Evolutionary conservation across 2,797 vertebrate genomes (phyloP).

Genomic region (Falco novaeseelandiae): DNA sequence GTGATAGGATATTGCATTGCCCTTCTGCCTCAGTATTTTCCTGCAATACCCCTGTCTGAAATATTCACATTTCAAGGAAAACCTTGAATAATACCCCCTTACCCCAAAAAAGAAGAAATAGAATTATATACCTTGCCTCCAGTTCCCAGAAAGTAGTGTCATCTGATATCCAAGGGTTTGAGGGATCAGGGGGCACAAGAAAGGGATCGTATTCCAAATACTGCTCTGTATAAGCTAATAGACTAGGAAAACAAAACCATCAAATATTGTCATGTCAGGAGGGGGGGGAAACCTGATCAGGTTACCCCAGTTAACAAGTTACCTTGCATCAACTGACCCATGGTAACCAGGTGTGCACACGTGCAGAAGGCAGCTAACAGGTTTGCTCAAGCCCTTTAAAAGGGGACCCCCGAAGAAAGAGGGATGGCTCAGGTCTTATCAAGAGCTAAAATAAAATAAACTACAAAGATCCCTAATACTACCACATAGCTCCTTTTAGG

Average conservation of each 20-base stretch:
- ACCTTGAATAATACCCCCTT: neutral
- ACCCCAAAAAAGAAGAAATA: neutral
- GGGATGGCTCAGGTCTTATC: neutral
- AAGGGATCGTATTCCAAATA: conserved; percentile 98
- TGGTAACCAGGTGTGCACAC: neutral
- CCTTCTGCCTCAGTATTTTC: neutral
- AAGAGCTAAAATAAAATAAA: neutral
- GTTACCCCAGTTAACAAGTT: neutral
- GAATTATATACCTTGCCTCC: conserved; percentile 85
- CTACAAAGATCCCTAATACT: neutral
- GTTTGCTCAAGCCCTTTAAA: neutral
- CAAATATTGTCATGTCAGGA: neutral
- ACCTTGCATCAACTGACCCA: neutral
- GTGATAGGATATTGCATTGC: neutral
- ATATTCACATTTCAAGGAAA: neutral
- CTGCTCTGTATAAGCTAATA: conserved; percentile 93
- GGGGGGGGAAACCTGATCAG: neutral
- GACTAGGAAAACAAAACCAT: conserved; percentile 77
- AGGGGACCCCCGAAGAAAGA: neutral
- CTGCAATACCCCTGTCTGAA: neutral
- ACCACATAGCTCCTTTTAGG: neutral
- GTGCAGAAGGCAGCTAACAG: neutral
- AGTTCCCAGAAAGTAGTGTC: conserved; percentile 94
- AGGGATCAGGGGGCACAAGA: conserved; percentile 90
- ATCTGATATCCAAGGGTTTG: conserved; percentile 95